A percentile compares a stretch with the other conserved stretches of the same genome.
Evolutionary conservation across 2,888 invertebrate genomes (phyloP).

Genomic region (Platypus cylindrus): DNA sequence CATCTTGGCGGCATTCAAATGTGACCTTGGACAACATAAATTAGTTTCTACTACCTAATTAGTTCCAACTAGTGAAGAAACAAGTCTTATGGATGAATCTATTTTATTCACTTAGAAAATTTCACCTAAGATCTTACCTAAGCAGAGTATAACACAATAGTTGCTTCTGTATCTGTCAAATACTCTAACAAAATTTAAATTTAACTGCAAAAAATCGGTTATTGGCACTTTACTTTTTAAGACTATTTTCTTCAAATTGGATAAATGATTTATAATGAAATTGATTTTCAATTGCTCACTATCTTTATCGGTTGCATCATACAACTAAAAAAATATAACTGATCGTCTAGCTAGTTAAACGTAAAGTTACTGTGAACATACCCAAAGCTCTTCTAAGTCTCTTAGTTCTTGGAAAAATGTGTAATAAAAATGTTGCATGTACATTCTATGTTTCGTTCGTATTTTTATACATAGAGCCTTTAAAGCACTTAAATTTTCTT

Average conservation of each 20-base stretch:
- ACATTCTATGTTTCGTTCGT: conserved; percentile 11
- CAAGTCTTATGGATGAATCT: not conserved
- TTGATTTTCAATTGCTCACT: conserved; percentile 13
- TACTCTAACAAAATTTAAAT: conserved; percentile 14
- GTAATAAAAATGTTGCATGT: conserved; percentile 12
- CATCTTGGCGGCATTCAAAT: no score
- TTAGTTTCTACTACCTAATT: no score
- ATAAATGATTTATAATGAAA: conserved; percentile 15
- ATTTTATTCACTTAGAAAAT: not conserved
- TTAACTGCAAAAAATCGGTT: conserved; percentile 17
- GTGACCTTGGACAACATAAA: no score
- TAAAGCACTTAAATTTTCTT: conserved; percentile 10
- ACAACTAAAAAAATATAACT: no score
- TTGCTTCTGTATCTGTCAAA: conserved; percentile 14
- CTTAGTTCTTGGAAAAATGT: conserved; percentile 14
- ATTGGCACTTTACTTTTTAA: conserved; percentile 17
- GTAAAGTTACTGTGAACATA: conserved; percentile 7
- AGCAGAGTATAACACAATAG: conserved; percentile 10
- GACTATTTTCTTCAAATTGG: conserved; percentile 17
- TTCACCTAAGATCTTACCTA: conserved; percentile 13
- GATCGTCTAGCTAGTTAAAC: no score
- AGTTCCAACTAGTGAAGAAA: no score
- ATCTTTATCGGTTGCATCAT: conserved; percentile 13
- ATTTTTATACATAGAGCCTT: conserved; percentile 14
- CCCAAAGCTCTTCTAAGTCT: conserved; percentile 15